phyloP scores from a whole-genome alignment of 2,113 vertebrate species.

The Poecile atricapillus region DNA sequence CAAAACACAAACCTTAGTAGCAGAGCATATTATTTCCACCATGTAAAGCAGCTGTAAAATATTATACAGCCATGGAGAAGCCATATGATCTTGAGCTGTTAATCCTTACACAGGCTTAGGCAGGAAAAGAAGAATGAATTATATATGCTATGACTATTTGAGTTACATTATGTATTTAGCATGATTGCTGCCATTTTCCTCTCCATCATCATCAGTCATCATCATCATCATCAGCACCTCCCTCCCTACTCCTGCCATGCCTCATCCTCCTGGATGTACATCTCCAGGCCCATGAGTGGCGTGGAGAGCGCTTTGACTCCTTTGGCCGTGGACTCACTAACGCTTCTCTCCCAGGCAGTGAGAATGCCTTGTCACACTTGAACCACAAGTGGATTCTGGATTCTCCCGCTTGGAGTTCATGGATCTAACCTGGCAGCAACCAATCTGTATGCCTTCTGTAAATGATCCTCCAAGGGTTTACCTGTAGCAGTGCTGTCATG shows the following conservation, averaged over 20 bases:
- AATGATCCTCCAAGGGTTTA: constrained; percentile 63
- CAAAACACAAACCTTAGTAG: not conserved
- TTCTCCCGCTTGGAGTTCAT: constrained; percentile 36
- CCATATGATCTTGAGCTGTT: constrained; percentile 1
- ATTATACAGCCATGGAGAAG: not conserved
- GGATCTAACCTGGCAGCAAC: constrained; percentile 59
- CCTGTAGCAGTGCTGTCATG: constrained; percentile 68
- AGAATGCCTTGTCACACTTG: constrained; percentile 56
- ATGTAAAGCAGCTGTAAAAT: not conserved
- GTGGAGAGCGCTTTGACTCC: not conserved
- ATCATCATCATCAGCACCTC: not conserved
- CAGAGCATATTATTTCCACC: not conserved
- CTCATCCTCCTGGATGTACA: not conserved
- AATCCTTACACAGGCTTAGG: not conserved
- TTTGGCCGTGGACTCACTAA: not conserved
- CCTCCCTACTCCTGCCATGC: not conserved
- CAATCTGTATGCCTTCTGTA: constrained; percentile 57
- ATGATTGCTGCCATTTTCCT: not conserved
- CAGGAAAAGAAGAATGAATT: not conserved
- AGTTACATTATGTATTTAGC: not conserved
- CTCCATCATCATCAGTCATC: not conserved
- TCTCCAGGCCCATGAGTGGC: not conserved
- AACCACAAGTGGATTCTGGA: constrained; percentile 58
- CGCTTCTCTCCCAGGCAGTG: constrained; percentile 58
- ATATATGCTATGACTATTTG: not conserved